Evolutionary conservation across 2,113 vertebrate species (phyloP).

Genomic region (Pimephales promelas): DNA sequence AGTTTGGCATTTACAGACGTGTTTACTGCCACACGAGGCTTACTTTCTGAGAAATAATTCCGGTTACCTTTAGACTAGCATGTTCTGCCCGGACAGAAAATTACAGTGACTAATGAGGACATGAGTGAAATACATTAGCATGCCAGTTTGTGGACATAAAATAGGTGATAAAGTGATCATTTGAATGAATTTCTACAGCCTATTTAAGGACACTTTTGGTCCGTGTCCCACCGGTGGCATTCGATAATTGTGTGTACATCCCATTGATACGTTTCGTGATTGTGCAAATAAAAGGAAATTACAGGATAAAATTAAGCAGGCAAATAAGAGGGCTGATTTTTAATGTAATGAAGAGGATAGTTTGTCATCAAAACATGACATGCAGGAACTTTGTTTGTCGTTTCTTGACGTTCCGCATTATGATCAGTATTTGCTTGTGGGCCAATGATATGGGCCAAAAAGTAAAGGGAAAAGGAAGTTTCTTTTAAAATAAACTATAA

Average conservation of each 20-base stretch:
- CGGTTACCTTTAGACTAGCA: slow-evolving; percentile 18
- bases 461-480: background rate
- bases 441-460: background rate
- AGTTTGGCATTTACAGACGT: background rate
- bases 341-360: slow-evolving; percentile 60
- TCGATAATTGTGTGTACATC: slow-evolving; percentile 52
- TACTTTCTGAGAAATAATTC: slow-evolving; percentile 9
- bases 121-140: background rate
- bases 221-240: background rate
- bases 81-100: background rate
- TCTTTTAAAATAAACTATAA: too few species aligned
- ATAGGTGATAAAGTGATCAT: background rate
- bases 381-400: slow-evolving; percentile 44
- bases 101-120: slow-evolving; percentile 2
- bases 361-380: slow-evolving; percentile 60
- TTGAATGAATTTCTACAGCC: background rate
- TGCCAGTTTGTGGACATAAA: background rate
- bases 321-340: slow-evolving; percentile 49
- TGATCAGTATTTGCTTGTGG: too few species aligned
- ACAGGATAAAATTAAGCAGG: slow-evolving; percentile 57
- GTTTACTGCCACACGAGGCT: slow-evolving; percentile 12
- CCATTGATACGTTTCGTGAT: slow-evolving; percentile 61
- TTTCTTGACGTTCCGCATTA: background rate
- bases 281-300: slow-evolving; percentile 63
- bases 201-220: slow-evolving; percentile 1